These are phyloP conservation scores for Goniozus legneri DNA, from an alignment of 1,140 invertebrate genomes.

Conservation along the genomic window DNA sequence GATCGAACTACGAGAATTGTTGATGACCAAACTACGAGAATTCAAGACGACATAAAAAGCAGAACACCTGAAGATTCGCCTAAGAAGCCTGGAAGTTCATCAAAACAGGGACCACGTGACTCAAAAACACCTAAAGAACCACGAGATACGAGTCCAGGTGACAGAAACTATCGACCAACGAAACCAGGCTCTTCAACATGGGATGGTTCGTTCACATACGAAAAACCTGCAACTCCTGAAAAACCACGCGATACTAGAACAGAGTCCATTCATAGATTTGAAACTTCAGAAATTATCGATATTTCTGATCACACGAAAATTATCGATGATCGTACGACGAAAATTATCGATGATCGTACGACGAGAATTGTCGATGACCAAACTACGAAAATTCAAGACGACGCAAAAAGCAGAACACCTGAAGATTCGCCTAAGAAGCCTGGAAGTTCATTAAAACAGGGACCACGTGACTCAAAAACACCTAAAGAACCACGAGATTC, in stretches of 20 bases:
- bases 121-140: conserved; percentile 6
- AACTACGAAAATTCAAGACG: too few relatives aligned
- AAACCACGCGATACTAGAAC: conserved; percentile 10
- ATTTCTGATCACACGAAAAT: too few relatives aligned
- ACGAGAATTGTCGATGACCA: too few relatives aligned
- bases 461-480: conserved; percentile 3
- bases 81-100: too few relatives aligned
- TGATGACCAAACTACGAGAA: too few relatives aligned
- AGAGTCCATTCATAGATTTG: conserved; percentile 20
- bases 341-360: too few relatives aligned
- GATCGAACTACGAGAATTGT: too few relatives aligned
- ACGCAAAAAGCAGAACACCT: too few relatives aligned
- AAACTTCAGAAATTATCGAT: conserved; percentile 4
- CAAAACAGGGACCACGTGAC: neutral
- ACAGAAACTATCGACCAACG: conserved; percentile 18
- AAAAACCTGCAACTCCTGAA: conserved; percentile 19
- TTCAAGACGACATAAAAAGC: too few relatives aligned
- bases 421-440: conserved; percentile 1
- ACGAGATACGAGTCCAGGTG: too few relatives aligned
- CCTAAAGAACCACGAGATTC: conserved; percentile 2
- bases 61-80: too few relatives aligned
- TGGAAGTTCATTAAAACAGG: neutral
- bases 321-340: conserved; percentile 1
- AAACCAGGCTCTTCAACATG: conserved; percentile 32
- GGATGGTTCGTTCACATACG: conserved; percentile 31